Evolutionary conservation across 2,888 invertebrate genomes (phyloP), one percentile per base, ranked within the genome.

Genomic region (Stenodema calcarata): DNA sequence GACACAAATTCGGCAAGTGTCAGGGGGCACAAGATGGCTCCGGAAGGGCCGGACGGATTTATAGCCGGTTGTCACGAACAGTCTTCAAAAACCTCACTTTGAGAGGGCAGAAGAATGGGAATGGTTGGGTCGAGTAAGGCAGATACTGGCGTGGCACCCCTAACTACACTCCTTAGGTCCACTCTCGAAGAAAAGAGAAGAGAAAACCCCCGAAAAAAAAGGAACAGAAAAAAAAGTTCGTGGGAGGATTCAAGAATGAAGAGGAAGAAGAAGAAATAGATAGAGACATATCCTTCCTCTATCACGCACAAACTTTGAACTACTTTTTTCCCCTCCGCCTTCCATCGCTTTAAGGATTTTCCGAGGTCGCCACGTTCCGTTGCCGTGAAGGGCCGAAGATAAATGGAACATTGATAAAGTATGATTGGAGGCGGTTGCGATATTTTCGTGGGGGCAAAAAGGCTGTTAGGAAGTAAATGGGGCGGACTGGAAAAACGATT

Each of bases 81-180:
- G 78, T 44, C 78, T 78, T 78, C 78, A 78, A 78, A 76, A 78
- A 41, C 78, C 78, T 75, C 73, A 41, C 35, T n/a, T n/a, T n/a
- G 14, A 23, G 7, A 7, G 27, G 62, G 62, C 11, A 2, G 18
- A 62, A 27, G 27, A 62, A 62, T 9, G 62, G 23, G 23, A 62
- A 62, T 18, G 62, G 62, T 23, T 7, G 62, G 23, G 62, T 62
- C 23, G 18, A 27, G 62, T 23, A 11, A 18, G 23, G 23, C 23
- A 2, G 23, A 18, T 4, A 6, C 35, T 35, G 35, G 35, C 62
- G 23, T 27, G 23, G 27, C 62, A 27, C 62, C 27, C 54, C 35
- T 35, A n/a, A 35, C 35, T 35, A 35, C 35, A 35, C 7, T 35
- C 35, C 62, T 23, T 62, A 11, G 23, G 62, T 62, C 62, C 62